phyloP scores from a whole-genome alignment of 2,113 vertebrate species.

The Thalassarche chlororhynchos region DNA sequence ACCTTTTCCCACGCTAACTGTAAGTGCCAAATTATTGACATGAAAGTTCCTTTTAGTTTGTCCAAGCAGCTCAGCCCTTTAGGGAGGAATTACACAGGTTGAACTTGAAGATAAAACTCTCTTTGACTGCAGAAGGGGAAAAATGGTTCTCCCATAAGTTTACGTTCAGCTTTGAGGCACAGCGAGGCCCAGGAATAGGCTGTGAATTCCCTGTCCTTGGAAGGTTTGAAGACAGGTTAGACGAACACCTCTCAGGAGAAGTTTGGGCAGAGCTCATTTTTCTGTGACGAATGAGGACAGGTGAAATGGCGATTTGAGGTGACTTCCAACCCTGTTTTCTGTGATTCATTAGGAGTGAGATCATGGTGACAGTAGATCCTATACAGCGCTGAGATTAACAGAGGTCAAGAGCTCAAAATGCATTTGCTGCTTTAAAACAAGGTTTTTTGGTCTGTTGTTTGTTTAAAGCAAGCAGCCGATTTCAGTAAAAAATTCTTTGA shows the following conservation, averaged over 20 bases:
- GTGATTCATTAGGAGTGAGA: not conserved
- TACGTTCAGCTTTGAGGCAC: not conserved
- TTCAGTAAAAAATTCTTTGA: not conserved
- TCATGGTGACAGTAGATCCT: not conserved
- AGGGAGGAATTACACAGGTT: not conserved
- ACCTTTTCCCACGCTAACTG: conserved; percentile 41
- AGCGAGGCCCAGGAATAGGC: not conserved
- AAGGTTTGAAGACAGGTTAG: not conserved
- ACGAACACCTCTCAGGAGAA: not conserved
- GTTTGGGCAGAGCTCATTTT: not conserved
- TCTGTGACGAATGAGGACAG: not conserved
- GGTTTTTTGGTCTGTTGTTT: not conserved
- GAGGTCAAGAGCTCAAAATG: not conserved
- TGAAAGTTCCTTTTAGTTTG: not conserved
- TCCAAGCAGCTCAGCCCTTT: not conserved
- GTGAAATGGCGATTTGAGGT: not conserved
- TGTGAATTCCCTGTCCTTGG: not conserved
- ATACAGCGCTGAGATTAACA: not conserved
- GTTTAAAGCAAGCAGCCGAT: not conserved
- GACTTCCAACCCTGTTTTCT: not conserved
- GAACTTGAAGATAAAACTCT: not conserved
- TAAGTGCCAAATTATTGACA: not conserved
- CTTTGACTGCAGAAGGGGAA: not conserved
- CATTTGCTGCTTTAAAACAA: not conserved
- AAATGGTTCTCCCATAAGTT: not conserved